Base-by-base conservation (phyloP, 2,797 vertebrate species). In the Oreochromis grahami region DNA sequence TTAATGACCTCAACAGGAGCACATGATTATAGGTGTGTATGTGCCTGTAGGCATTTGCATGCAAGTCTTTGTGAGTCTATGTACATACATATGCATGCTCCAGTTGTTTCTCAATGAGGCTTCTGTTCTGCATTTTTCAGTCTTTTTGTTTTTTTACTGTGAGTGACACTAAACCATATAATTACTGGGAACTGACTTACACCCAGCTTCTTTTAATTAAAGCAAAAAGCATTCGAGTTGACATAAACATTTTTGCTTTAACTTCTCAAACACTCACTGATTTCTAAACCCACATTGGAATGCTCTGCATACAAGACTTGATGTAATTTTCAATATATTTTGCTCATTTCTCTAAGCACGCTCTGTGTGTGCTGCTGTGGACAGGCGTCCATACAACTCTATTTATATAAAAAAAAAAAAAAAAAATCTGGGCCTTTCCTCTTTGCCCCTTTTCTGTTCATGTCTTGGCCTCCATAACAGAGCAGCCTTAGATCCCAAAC, bases 401-500 rank as follows among this genome's bases (percentile, higher is more conserved):
- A 56, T 5, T 4, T 8, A n/a, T n/a, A n/a, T n/a, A 60, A 78
- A 55, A 56, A 50, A 81, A 55, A 82, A 70, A 56, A 76, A 84
- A 68, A 86, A 26, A 26, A 77, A 58, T 24, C 12, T 1, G 56
- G 21, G 21, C 53, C 55, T 88, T 86, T 87, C 79, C 86, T 89
- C 77, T 89, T 72, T 88, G 53, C 78, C 87, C 41, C 80, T 87
- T 81, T 36, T 89, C 77, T 77, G 80, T 92, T 91, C 90, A 91
- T 84, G 88, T 78, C 63, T 88, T 91, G 86, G 84, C 80, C 80
- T 90, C 86, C 91, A 84, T 89, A 81, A 91, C 81, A 92, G 86
- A 92, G 87, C 84, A 78, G 77, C 80, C 78, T 86, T 77, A 81
- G 76, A 89, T 72, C 79, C 81, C 84, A 82, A 92, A 91, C 87